Evolutionary conservation across 2,113 vertebrate species (phyloP).

Genomic region (human): DNA sequence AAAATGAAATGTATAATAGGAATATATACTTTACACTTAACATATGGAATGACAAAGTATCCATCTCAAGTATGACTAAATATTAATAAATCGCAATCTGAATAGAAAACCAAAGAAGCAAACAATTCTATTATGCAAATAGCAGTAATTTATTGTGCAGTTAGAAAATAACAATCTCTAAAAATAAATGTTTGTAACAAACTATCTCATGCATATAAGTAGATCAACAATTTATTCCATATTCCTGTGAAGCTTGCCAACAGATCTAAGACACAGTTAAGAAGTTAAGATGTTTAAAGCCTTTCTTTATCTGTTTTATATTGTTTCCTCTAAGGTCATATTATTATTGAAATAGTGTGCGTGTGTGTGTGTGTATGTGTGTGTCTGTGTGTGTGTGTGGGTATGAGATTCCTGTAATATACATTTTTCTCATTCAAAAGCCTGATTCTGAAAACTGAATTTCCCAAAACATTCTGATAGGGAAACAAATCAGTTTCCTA

Average conservation of each 20-base stretch:
- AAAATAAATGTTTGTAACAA: constrained; percentile 75
- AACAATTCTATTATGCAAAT: constrained; percentile 76
- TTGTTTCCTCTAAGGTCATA: not conserved
- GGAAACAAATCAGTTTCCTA: constrained; percentile 21
- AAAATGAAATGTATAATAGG: constrained; percentile 29
- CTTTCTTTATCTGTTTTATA: constrained; percentile 27
- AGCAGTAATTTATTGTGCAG: constrained; percentile 64
- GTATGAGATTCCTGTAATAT: not conserved
- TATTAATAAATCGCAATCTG: constrained; percentile 70
- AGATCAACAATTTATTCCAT: constrained; percentile 60
- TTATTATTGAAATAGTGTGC: not conserved
- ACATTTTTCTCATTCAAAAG: not conserved
- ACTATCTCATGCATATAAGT: constrained; percentile 72
- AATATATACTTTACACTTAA: constrained; percentile 27
- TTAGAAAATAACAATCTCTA: constrained; percentile 73
- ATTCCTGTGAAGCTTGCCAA: constrained; percentile 26
- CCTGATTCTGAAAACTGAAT: not conserved
- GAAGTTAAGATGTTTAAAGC: constrained; percentile 16
- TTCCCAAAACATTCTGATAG: not conserved
- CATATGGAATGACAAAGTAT: constrained; percentile 27
- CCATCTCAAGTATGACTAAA: constrained; percentile 47
- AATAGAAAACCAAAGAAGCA: constrained; percentile 69
- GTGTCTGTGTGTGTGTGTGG: too few species aligned
- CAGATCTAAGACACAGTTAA: constrained; percentile 12
- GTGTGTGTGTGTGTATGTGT: too few species aligned